Evolutionary conservation across 2,888 invertebrate genomes (phyloP).

Genomic region (Thymelicus acteon): DNA sequence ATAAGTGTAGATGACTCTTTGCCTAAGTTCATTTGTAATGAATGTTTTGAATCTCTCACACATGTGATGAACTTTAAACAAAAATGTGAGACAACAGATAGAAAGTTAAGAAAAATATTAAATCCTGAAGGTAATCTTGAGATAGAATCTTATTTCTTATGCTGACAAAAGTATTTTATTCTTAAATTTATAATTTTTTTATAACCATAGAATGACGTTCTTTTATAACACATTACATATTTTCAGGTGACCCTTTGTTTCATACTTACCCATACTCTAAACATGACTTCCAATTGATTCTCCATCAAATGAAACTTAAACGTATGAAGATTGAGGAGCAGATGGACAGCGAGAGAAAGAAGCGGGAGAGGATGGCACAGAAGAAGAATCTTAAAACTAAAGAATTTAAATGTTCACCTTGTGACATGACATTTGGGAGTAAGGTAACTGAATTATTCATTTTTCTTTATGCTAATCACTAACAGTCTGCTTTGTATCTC

Average conservation of each 20-base stretch:
- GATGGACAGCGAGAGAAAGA: slow-evolving; percentile 58
- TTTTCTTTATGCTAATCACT: too few relatives aligned
- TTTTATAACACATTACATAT: background rate
- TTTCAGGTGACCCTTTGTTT: slow-evolving; percentile 65
- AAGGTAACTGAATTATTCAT: slow-evolving; percentile 56
- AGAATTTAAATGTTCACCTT: slow-evolving; percentile 73
- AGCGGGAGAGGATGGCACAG: slow-evolving; percentile 58
- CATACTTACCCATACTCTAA: slow-evolving; percentile 79
- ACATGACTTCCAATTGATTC: slow-evolving; percentile 76
- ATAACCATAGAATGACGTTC: too few relatives aligned
- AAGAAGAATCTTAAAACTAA: slow-evolving; percentile 65
- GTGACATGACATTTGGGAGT: slow-evolving; percentile 70
- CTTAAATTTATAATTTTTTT: too few relatives aligned
- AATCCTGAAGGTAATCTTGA: slow-evolving; percentile 69
- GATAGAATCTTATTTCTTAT: background rate
- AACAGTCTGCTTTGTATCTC: too few relatives aligned
- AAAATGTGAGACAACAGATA: slow-evolving; percentile 70
- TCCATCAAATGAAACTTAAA: slow-evolving; percentile 74
- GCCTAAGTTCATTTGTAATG: slow-evolving; percentile 75
- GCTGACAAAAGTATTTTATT: slow-evolving; percentile 17
- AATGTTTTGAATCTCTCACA: slow-evolving; percentile 70
- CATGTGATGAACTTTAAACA: slow-evolving; percentile 68
- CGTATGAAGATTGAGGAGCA: slow-evolving; percentile 65
- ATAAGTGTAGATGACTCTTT: slow-evolving; percentile 70
- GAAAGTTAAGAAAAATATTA: slow-evolving; percentile 69